Percentiles rank a stretch among this genome's conserved stretches.
phyloP scores from a whole-genome alignment of 2,888 invertebrate genomes.

The Biston stratarius region DNA sequence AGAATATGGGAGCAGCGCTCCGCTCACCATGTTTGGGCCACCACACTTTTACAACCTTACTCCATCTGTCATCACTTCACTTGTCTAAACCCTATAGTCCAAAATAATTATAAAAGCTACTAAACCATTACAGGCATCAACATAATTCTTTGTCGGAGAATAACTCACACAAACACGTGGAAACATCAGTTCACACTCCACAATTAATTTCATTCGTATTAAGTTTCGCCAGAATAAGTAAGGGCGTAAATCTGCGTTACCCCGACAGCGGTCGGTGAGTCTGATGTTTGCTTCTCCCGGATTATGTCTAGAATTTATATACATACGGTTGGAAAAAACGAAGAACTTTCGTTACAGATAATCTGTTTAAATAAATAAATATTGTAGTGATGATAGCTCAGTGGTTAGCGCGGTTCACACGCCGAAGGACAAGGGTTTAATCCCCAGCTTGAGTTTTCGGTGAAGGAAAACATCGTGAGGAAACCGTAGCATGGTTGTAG shows the following conservation, averaged over 20 bases:
- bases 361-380: background rate
- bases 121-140: background rate
- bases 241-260: conserved; percentile 63
- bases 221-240: conserved; percentile 60
- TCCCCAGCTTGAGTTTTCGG: too few relatives aligned
- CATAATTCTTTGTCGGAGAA: conserved; percentile 9
- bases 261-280: conserved; percentile 56
- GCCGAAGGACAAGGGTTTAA: too few relatives aligned
- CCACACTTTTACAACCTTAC: too few relatives aligned
- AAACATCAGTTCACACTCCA: conserved; percentile 43
- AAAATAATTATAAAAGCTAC: background rate
- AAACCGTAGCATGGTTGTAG: too few relatives aligned
- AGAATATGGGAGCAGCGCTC: too few relatives aligned
- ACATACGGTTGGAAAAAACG: conserved; percentile 36
- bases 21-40: too few relatives aligned
- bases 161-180: background rate
- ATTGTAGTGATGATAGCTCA: too few relatives aligned
- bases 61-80: too few relatives aligned
- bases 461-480: too few relatives aligned
- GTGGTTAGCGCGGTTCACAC: too few relatives aligned
- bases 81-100: background rate
- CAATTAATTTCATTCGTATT: conserved; percentile 60
- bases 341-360: background rate
- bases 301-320: conserved; percentile 42
- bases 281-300: conserved; percentile 52